A percentile compares a stretch with the other conserved stretches of the same genome.
These are phyloP conservation scores for Brotula barbata DNA, from an alignment of 2,797 vertebrate species.

Conservation along the genomic window DNA sequence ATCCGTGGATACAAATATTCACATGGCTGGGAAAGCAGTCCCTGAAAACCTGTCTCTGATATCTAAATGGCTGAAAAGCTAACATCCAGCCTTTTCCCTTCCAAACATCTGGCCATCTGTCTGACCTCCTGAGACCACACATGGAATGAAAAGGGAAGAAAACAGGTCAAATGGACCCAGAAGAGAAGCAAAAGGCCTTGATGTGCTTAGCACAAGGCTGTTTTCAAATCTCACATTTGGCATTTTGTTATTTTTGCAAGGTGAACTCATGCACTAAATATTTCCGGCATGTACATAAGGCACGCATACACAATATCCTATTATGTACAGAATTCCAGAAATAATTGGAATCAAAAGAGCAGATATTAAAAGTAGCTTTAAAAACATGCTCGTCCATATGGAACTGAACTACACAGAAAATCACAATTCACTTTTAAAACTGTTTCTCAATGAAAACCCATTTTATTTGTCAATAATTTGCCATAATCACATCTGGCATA, in stretches of 20 bases:
- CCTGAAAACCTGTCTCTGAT: constrained; percentile 24
- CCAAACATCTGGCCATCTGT: constrained; percentile 62
- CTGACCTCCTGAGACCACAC: constrained; percentile 41
- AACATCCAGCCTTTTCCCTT: constrained; percentile 36
- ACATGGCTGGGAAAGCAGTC: constrained; percentile 22
- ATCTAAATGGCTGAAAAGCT: constrained; percentile 45
- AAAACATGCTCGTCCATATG: too few relatives aligned
- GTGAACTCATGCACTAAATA: constrained; percentile 18
- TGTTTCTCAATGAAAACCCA: too few relatives aligned
- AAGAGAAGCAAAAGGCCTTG: constrained; percentile 48
- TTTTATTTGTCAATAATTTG: too few relatives aligned
- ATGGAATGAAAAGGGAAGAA: constrained; percentile 22
- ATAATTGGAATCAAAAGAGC: too few relatives aligned
- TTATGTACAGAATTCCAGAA: too few relatives aligned
- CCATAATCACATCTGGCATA: too few relatives aligned
- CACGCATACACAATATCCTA: neutral
- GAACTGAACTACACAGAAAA: too few relatives aligned
- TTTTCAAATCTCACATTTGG: constrained; percentile 42
- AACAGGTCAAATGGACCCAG: constrained; percentile 46
- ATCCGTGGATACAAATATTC: constrained; percentile 20
- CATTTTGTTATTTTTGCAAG: constrained; percentile 19
- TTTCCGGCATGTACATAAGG: neutral
- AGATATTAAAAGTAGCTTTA: too few relatives aligned
- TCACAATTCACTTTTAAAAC: too few relatives aligned
- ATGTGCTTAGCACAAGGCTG: constrained; percentile 28